A percentile compares a stretch with the other conserved stretches of the same genome.
Evolutionary conservation across 1,140 invertebrate species (phyloP).

Genomic region (Campoletis sonorensis): DNA sequence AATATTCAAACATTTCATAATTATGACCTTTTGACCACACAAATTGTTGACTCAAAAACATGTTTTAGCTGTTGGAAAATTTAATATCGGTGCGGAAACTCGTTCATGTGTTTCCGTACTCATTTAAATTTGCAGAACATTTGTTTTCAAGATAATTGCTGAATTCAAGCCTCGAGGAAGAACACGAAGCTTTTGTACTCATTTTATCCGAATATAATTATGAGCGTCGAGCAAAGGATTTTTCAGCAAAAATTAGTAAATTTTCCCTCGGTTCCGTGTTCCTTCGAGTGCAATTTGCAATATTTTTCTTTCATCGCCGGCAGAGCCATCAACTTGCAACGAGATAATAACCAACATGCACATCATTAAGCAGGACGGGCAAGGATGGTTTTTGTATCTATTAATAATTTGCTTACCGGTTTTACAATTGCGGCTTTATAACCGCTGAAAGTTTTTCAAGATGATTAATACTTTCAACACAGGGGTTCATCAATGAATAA

Average conservation of each 20-base stretch:
- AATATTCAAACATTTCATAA: too few relatives aligned
- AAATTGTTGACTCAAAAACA: too few relatives aligned
- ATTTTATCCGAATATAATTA: background rate
- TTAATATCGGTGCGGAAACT: too few relatives aligned
- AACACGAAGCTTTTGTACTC: background rate
- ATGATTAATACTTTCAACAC: background rate
- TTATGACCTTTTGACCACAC: too few relatives aligned
- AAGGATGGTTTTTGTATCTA: background rate
- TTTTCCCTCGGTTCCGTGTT: background rate
- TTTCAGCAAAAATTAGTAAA: background rate
- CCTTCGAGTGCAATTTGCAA: background rate
- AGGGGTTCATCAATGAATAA: background rate
- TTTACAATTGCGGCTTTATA: background rate
- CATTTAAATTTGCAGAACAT: background rate
- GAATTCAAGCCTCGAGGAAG: background rate
- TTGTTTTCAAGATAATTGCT: too few relatives aligned
- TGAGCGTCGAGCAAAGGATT: background rate
- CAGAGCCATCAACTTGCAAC: background rate
- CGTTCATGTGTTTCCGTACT: background rate
- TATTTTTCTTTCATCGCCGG: background rate
- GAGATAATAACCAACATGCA: constrained; percentile 11
- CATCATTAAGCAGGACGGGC: background rate
- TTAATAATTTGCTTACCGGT: background rate
- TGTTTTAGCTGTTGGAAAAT: too few relatives aligned
- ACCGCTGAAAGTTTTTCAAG: background rate